These are phyloP conservation scores for Pristis pectinata DNA, from an alignment of 2,797 vertebrate species.

Conservation along the genomic window DNA sequence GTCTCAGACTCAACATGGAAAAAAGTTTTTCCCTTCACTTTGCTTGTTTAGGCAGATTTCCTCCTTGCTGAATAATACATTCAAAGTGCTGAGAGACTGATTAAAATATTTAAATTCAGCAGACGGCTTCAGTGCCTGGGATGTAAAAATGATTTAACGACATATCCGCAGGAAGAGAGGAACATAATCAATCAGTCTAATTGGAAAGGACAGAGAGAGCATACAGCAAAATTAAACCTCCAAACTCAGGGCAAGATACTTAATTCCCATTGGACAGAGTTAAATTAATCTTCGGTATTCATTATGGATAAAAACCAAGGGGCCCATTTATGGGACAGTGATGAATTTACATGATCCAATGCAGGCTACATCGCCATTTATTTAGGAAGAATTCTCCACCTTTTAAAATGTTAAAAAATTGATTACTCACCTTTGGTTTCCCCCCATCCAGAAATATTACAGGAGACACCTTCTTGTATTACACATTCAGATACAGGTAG, in stretches of 20 bases:
- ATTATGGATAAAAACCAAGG: background rate
- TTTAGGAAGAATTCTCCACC: background rate
- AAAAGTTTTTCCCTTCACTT: background rate
- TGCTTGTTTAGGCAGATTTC: background rate
- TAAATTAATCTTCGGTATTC: background rate
- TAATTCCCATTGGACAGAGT: background rate
- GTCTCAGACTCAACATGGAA: background rate
- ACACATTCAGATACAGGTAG: conserved; percentile 84
- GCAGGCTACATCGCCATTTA: background rate
- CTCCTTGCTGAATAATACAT: background rate
- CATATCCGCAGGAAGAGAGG: background rate
- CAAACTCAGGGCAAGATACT: background rate
- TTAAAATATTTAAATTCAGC: background rate
- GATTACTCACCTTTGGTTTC: conserved; percentile 83
- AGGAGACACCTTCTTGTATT: conserved; percentile 80
- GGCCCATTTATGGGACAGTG: background rate
- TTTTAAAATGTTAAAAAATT: background rate
- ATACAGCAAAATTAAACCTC: background rate
- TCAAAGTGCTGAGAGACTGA: background rate
- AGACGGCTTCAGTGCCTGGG: background rate
- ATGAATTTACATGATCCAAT: background rate
- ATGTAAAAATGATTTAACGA: background rate
- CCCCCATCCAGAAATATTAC: conserved; percentile 94
- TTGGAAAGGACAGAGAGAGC: background rate
- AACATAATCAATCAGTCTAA: background rate